Evolutionary conservation across 2,797 vertebrate genomes (phyloP).

Genomic region (Nasua narica): DNA sequence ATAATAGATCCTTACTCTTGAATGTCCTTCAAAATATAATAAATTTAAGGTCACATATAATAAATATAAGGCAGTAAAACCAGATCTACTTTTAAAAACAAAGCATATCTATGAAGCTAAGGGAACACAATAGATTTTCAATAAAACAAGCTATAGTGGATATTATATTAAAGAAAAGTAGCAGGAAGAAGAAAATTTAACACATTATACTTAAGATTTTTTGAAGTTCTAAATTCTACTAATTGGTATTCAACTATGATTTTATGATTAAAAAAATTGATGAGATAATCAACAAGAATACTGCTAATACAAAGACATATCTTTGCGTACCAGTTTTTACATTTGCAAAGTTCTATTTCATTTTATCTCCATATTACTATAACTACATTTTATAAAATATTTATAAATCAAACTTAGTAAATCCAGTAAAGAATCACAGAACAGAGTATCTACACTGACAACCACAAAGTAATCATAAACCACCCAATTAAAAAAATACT

Average conservation of each 20-base stretch:
- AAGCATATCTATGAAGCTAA: background rate
- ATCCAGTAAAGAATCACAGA: background rate
- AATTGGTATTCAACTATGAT: background rate
- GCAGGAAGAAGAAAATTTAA: background rate
- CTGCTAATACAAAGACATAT: background rate
- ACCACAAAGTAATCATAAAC: background rate
- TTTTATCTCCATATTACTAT: background rate
- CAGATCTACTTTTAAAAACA: background rate
- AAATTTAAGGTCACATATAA: background rate
- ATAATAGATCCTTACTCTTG: background rate
- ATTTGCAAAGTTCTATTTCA: background rate
- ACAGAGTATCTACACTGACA: background rate
- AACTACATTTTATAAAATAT: background rate
- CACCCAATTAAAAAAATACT: background rate
- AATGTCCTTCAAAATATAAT: constrained; percentile 28
- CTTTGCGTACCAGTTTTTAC: background rate
- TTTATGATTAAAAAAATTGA: background rate
- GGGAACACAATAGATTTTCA: background rate
- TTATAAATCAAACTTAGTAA: background rate
- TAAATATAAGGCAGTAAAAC: background rate
- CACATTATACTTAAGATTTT: background rate
- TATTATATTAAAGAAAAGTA: background rate
- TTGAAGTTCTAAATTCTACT: background rate
- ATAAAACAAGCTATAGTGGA: background rate
- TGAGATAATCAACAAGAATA: background rate